Conservation (phyloP, 2,113 vertebrate species). For the Glaucomys volans region DNA sequence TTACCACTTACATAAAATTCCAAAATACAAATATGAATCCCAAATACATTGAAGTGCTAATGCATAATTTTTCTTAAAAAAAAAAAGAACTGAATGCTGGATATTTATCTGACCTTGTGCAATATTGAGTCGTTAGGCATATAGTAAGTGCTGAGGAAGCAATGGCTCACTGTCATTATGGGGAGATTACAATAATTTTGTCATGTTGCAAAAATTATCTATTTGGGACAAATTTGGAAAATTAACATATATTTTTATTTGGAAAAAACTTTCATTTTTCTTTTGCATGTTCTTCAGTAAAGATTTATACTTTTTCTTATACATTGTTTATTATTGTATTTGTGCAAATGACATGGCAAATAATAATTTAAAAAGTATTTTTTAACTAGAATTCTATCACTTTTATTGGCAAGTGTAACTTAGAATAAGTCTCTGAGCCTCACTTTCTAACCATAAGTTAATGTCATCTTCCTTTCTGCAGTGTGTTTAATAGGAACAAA, state of each 20-base stretch:
- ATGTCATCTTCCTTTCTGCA: background rate
- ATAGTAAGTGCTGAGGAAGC: background rate
- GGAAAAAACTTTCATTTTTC: background rate
- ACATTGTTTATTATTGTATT: background rate
- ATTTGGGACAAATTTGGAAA: background rate
- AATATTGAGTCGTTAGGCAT: background rate
- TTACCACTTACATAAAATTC: too few species aligned
- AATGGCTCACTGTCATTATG: background rate
- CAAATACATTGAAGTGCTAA: too few species aligned
- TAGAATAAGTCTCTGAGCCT: background rate
- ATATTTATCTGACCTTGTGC: too few species aligned
- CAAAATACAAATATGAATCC: too few species aligned
- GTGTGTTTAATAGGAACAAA: background rate
- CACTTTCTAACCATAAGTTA: background rate
- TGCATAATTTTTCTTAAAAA: too few species aligned
- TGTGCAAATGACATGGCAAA: background rate
- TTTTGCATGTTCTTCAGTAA: background rate
- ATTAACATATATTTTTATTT: background rate
- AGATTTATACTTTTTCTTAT: background rate
- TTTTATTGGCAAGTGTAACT: background rate
- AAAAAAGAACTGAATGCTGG: too few species aligned
- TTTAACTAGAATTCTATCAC: background rate
- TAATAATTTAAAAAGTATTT: background rate
- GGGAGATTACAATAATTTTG: background rate
- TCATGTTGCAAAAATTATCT: background rate